Evolutionary conservation across 2,888 invertebrate genomes (phyloP).

Genomic region (Polydrusus tereticollis): DNA sequence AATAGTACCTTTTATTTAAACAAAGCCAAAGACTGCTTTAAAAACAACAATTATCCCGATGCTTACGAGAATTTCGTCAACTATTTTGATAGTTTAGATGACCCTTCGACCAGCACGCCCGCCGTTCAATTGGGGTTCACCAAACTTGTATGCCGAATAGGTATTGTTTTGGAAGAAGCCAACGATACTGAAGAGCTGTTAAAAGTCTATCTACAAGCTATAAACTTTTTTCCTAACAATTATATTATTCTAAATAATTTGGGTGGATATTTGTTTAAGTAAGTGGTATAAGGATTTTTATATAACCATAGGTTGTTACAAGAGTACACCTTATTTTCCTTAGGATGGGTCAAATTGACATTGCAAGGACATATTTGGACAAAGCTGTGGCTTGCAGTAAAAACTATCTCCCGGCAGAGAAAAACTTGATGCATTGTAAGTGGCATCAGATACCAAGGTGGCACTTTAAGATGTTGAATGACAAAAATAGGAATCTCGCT

Average conservation of each 20-base stretch:
- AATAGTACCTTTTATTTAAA: conserved; percentile 52
- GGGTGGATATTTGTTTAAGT: conserved; percentile 70
- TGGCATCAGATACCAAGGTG: conserved; percentile 81
- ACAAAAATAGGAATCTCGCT: conserved; percentile 75
- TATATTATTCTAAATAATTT: conserved; percentile 68
- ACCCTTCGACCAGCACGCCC: conserved; percentile 49
- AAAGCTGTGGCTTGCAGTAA: conserved; percentile 53
- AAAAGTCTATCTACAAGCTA: conserved; percentile 65
- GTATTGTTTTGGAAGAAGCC: conserved; percentile 58
- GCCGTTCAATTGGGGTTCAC: conserved; percentile 55
- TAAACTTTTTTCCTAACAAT: conserved; percentile 68
- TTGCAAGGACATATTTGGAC: conserved; percentile 60
- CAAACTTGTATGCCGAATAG: conserved; percentile 54
- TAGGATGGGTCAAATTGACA: conserved; percentile 59
- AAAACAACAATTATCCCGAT: conserved; percentile 51
- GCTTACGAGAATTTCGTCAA: conserved; percentile 56
- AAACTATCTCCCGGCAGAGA: conserved; percentile 66
- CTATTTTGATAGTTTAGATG: conserved; percentile 55
- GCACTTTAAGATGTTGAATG: conserved; percentile 89
- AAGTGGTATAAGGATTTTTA: conserved; percentile 49
- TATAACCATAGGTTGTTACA: too few species aligned
- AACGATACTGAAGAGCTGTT: conserved; percentile 62
- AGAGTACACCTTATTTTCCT: too few species aligned
- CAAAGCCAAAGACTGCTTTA: conserved; percentile 53
- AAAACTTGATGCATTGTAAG: conserved; percentile 77